Percentiles rank a stretch among this genome's conserved stretches.
Conservation (phyloP, 2,113 vertebrate species). For the Psilopogon haemacephalus region DNA sequence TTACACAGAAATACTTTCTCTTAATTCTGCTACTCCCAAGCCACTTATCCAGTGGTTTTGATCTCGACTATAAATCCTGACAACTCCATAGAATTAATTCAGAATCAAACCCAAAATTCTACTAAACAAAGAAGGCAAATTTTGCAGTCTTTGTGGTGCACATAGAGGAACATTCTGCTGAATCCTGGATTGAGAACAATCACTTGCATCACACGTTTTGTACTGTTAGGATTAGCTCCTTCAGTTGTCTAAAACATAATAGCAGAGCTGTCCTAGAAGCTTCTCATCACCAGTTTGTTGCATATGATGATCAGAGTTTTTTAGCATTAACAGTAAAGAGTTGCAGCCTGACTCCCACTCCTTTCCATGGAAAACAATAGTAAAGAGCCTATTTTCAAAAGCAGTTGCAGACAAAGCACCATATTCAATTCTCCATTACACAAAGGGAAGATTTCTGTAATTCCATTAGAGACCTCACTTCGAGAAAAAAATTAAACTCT, state of each 20-base stretch:
- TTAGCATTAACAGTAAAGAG: background rate
- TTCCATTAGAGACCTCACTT: background rate
- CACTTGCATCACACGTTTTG: background rate
- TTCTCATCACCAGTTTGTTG: conserved; percentile 11
- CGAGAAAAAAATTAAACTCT: background rate
- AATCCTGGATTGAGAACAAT: background rate
- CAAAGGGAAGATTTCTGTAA: background rate
- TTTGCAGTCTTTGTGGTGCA: conserved; percentile 1
- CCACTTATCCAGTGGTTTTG: background rate
- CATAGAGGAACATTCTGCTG: background rate
- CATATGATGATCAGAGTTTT: background rate
- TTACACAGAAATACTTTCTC: conserved; percentile 12
- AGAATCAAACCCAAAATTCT: conserved; percentile 23
- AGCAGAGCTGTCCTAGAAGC: background rate
- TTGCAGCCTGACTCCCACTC: background rate
- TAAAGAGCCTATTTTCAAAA: background rate
- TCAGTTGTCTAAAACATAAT: conserved; percentile 13
- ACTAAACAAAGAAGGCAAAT: background rate
- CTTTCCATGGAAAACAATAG: background rate
- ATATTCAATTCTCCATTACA: background rate
- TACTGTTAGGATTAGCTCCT: conserved; percentile 13
- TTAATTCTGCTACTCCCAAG: background rate
- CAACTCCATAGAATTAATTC: conserved; percentile 4
- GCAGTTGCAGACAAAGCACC: background rate
- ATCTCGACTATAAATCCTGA: conserved; percentile 11